phyloP scores from a whole-genome alignment of 2,888 invertebrate species.

The Piscicola geometra region DNA sequence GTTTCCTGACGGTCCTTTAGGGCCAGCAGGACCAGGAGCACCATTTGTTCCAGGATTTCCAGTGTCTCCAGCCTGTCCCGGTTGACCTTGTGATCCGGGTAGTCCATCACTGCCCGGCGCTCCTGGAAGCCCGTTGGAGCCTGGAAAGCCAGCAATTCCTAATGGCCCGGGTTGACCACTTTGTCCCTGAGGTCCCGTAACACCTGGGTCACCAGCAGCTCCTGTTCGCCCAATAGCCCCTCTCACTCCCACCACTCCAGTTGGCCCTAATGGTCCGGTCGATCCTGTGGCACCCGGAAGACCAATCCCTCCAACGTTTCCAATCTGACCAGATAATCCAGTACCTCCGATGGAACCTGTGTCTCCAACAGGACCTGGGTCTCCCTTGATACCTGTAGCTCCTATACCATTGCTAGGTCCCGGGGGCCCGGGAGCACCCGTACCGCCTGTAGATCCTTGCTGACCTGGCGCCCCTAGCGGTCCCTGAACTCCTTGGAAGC shows the following conservation, averaged over 20 bases:
- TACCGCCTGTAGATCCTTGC: not conserved
- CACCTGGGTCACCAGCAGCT: not conserved
- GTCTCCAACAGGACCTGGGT: not conserved
- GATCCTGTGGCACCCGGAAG: slow-evolving; percentile 21
- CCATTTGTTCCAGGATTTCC: not conserved
- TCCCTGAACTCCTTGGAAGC: too few relatives aligned
- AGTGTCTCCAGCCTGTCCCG: not conserved
- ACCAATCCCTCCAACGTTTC: slow-evolving; percentile 7
- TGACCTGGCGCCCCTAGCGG: too few relatives aligned
- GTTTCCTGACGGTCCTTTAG: not conserved
- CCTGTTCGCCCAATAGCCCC: slow-evolving; percentile 5
- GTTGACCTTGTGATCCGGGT: not conserved
- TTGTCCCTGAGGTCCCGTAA: not conserved
- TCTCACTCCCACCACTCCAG: slow-evolving; percentile 1
- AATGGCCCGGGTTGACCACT: not conserved
- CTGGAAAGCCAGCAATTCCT: not conserved
- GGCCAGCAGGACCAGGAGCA: not conserved
- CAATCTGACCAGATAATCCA: not conserved
- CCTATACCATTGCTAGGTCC: not conserved
- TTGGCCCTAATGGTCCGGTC: slow-evolving; percentile 8
- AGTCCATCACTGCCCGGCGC: not conserved
- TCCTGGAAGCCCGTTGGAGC: slow-evolving; percentile 7
- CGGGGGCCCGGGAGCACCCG: not conserved
- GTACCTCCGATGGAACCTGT: not conserved
- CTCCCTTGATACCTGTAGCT: not conserved